These are phyloP conservation scores for Lasioglossum vierecki DNA, from an alignment of 2,888 invertebrate genomes.

Conservation along the genomic window DNA sequence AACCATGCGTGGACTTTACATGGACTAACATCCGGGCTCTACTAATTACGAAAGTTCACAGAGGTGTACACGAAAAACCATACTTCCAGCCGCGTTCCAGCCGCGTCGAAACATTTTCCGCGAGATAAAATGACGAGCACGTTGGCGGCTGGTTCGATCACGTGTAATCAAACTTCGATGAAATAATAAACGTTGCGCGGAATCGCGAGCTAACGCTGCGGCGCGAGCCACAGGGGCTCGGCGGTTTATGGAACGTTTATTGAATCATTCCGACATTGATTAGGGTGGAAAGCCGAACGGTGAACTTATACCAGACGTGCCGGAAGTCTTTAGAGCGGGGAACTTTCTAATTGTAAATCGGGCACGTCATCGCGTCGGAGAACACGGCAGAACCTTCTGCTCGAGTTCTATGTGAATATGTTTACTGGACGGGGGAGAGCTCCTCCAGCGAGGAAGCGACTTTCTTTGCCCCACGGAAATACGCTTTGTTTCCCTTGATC, in stretches of 20 bases:
- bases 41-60: background rate
- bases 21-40: background rate
- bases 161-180: conserved; percentile 47
- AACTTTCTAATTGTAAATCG: conserved; percentile 48
- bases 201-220: conserved; percentile 3
- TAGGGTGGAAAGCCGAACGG: conserved; percentile 22
- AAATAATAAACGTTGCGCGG: conserved; percentile 37
- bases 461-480: conserved; percentile 48
- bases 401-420: conserved; percentile 55
- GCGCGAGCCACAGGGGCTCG: background rate
- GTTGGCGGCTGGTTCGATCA: conserved; percentile 16
- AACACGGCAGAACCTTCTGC: conserved; percentile 16
- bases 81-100: background rate
- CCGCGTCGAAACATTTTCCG: conserved; percentile 12
- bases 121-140: conserved; percentile 27
- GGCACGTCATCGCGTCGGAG: conserved; percentile 9
- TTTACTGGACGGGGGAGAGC: conserved; percentile 25
- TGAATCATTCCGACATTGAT: conserved; percentile 51
- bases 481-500: conserved; percentile 68
- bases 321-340: conserved; percentile 35
- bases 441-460: conserved; percentile 36
- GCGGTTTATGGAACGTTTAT: conserved; percentile 44
- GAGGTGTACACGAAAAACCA: background rate
- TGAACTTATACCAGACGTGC: conserved; percentile 1
- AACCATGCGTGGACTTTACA: background rate